Conservation (phyloP, 2,797 vertebrate genomes). For the Poecilia gillii region DNA sequence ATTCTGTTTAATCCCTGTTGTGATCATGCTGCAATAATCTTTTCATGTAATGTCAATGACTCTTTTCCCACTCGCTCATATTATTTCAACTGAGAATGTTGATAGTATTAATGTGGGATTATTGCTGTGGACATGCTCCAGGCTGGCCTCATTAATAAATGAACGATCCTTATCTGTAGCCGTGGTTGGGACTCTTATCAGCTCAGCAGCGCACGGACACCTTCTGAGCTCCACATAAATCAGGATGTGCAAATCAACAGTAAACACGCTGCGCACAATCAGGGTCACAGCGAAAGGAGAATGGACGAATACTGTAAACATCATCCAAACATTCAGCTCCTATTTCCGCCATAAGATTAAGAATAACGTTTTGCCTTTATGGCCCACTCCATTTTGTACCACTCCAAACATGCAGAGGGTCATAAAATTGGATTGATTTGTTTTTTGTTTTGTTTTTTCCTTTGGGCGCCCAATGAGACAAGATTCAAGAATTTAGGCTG, state of each 20-base stretch:
- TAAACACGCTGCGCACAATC: not conserved
- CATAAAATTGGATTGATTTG: not conserved
- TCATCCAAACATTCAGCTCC: not conserved
- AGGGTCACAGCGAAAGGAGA: not conserved
- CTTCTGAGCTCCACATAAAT: slow-evolving; percentile 36
- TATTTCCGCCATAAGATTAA: not conserved
- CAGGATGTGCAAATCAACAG: slow-evolving; percentile 8
- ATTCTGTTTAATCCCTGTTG: not conserved
- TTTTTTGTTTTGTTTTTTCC: not conserved
- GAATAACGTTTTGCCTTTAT: not conserved
- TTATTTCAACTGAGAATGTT: not conserved
- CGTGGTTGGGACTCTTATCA: not conserved
- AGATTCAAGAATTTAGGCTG: not conserved
- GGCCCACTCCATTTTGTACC: not conserved
- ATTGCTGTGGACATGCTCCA: slow-evolving; percentile 40
- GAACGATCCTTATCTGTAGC: slow-evolving; percentile 38
- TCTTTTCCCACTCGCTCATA: not conserved
- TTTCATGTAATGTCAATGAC: not conserved
- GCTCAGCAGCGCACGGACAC: slow-evolving; percentile 5
- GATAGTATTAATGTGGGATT: slow-evolving; percentile 41
- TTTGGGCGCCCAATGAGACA: not conserved
- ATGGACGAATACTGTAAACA: not conserved
- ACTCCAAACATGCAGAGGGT: not conserved
- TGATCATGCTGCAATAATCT: not conserved
- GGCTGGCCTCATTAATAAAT: slow-evolving; percentile 44